These are phyloP conservation scores for Otus sunia DNA, from an alignment of 2,113 vertebrate genomes.

Conservation along the genomic window DNA sequence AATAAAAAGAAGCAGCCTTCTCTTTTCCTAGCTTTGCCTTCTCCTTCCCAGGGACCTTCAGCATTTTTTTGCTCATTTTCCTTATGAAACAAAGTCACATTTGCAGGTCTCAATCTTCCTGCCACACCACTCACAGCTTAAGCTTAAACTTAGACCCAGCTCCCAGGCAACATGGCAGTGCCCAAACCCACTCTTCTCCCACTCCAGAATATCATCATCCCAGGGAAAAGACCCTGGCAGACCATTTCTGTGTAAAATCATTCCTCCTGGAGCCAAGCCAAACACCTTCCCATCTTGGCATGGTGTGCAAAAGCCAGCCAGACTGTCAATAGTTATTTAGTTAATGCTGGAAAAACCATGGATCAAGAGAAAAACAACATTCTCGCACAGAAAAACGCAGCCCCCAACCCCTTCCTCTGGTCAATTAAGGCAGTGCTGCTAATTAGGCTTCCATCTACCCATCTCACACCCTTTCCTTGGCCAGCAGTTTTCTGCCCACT, in stretches of 20 bases:
- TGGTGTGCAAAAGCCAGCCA: accelerated
- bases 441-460: background rate
- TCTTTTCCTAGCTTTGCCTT: background rate
- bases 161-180: background rate
- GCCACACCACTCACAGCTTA: background rate
- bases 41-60: background rate
- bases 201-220: background rate
- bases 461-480: background rate
- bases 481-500: background rate
- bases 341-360: background rate
- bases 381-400: background rate
- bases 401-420: background rate
- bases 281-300: background rate
- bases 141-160: background rate
- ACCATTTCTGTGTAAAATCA: background rate
- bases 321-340: background rate
- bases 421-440: background rate
- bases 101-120: background rate
- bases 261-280: background rate
- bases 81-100: background rate
- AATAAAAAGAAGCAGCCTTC: background rate
- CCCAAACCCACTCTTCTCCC: background rate
- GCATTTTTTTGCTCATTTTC: background rate
- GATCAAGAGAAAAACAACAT: background rate
- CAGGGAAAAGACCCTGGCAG: background rate